Base-by-base conservation (phyloP, 2,888 invertebrate species). In the Cephus runcator region DNA sequence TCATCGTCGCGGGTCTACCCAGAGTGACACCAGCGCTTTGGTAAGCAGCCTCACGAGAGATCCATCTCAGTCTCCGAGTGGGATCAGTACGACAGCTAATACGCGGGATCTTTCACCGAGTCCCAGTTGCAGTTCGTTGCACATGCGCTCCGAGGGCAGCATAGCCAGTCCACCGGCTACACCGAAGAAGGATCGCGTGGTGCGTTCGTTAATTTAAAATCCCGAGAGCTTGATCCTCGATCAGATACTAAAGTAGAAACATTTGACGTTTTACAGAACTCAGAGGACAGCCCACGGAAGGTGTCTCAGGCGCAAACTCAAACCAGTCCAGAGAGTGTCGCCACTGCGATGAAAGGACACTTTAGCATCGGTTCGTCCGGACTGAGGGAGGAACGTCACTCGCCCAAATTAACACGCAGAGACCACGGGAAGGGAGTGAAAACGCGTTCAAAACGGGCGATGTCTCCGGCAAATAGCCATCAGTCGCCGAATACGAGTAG, bases 21-120 rank as follows among this genome's bases (percentile, higher is more conserved):
- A 93, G 84, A 94, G 94, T 73, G 94, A 95, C 85, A 94, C 94
- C 31, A 94, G 94, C 85, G 94, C 93, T 76, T 89, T 94, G 83
- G 93, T 94, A 35, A 94, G 94, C 88, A 94, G 94, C 82, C 89
- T 94, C 69, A 94, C 94, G 1, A 92, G 93, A 84, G 95, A 95
- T 90, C 92, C 93, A 76, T 94, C 94, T 56, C 94, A 94, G 83
- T 94, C 94, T 4, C 93, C 93, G 12, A 93, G 93, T 84, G 93
- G 93, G 81, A 89, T 92, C 71, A 92, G 87, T 79, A 91, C 88
- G 77, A 90, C 89, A 78, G 90, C 90, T 87, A 88, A 93, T 89
- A 86, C 85, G 56, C 91, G 92, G 78, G 94, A 94, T 86, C 85
- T 92, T n/a, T 93, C 93, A 11, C 93, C 93, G 1, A 93, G 93